phyloP scores from a whole-genome alignment of 2,113 vertebrate species.

The Poeciliopsis turrubarensis region DNA sequence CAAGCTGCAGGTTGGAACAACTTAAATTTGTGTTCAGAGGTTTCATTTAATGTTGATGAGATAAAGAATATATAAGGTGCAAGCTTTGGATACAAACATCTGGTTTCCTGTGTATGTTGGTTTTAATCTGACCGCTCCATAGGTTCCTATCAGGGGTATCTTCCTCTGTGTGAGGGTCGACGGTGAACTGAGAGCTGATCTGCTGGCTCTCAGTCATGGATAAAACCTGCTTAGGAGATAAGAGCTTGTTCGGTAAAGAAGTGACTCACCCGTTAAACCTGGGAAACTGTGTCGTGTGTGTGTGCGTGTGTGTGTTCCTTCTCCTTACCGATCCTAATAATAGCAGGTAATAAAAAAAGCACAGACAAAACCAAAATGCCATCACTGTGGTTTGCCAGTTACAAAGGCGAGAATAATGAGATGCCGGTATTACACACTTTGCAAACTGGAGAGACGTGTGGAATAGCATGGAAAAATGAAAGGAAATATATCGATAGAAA shows the following conservation, averaged over 20 bases:
- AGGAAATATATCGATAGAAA: not conserved
- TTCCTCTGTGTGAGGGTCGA: conserved; percentile 39
- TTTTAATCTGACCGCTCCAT: conserved; percentile 46
- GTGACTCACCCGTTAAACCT: conserved; percentile 77
- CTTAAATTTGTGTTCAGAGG: not conserved
- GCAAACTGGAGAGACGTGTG: conserved; percentile 29
- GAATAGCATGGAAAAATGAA: conserved; percentile 17
- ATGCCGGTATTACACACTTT: conserved; percentile 21
- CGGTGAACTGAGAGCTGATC: conserved; percentile 28
- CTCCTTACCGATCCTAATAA: conserved; percentile 65
- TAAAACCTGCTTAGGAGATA: conserved; percentile 73
- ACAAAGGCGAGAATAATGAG: conserved; percentile 57
- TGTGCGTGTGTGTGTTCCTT: conserved; percentile 24
- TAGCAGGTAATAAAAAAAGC: conserved; percentile 72
- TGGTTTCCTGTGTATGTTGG: conserved; percentile 8
- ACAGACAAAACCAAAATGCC: conserved; percentile 64
- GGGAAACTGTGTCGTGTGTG: conserved; percentile 23
- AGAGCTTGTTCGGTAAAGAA: conserved; percentile 60
- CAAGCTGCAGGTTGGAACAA: not conserved
- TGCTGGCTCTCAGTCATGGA: conserved; percentile 39
- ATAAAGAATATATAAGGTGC: not conserved
- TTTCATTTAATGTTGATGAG: not conserved
- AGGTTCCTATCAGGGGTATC: conserved; percentile 42
- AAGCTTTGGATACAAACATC: not conserved
- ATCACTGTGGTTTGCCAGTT: conserved; percentile 47